These are phyloP conservation scores for Trididemnum clinides DNA, from an alignment of 23 tunicate genomes.

Conservation along the genomic window DNA sequence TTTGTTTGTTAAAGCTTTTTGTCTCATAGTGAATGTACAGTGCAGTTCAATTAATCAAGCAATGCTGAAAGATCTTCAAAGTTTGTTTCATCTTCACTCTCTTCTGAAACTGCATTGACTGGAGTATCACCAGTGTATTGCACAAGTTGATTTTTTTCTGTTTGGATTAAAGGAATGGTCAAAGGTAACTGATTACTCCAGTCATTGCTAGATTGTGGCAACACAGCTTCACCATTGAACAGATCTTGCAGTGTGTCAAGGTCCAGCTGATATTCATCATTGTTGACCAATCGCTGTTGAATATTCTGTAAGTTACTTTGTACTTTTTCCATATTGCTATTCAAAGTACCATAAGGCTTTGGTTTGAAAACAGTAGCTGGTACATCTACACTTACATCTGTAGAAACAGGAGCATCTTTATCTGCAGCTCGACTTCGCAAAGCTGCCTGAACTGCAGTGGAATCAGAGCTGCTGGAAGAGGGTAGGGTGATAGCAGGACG, in stretches of 20 bases:
- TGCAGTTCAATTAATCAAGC: neutral
- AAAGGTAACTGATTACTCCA: neutral
- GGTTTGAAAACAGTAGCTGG: neutral
- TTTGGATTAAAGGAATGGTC: neutral
- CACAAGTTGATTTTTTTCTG: slow-evolving; percentile 40
- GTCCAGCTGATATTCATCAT: slow-evolving; percentile 65
- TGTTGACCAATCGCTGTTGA: slow-evolving; percentile 43
- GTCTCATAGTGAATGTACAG: no score
- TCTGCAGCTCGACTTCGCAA: neutral
- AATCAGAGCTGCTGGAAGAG: neutral
- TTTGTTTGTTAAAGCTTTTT: no score
- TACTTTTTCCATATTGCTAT: slow-evolving; percentile 51
- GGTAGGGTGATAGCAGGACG: neutral
- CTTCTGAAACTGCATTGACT: neutral
- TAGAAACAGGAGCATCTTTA: neutral
- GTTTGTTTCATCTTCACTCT: neutral
- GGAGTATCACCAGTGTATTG: slow-evolving; percentile 37
- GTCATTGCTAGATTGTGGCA: slow-evolving; percentile 23
- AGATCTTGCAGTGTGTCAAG: slow-evolving; percentile 70
- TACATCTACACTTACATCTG: neutral
- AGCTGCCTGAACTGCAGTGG: neutral
- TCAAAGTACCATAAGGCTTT: slow-evolving; percentile 1
- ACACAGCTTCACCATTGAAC: slow-evolving; percentile 48
- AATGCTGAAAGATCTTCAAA: slow-evolving; percentile 5
- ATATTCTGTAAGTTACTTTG: slow-evolving; percentile 61